phyloP scores from a whole-genome alignment of 2,888 invertebrate species.

The Drosophila demipolita region DNA sequence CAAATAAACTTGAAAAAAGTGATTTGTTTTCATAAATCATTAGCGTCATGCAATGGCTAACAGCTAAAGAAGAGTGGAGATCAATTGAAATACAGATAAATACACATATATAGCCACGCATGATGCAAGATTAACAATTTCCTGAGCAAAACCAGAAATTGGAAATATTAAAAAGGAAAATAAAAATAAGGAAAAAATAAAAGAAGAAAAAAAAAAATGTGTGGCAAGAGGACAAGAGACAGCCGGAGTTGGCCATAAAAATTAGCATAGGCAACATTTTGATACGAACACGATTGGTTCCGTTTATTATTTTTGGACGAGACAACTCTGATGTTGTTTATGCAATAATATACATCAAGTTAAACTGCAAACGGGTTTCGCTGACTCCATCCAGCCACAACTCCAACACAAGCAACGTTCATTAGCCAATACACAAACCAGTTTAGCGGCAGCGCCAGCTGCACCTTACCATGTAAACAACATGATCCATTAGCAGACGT shows the following conservation, averaged over 20 bases:
- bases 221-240: slow-evolving; percentile 68
- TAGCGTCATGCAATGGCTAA: slow-evolving; percentile 62
- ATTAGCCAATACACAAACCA: slow-evolving; percentile 69
- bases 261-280: slow-evolving; percentile 67
- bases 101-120: slow-evolving; percentile 8
- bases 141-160: slow-evolving; percentile 28
- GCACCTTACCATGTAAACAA: slow-evolving; percentile 62
- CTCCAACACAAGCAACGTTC: slow-evolving; percentile 21
- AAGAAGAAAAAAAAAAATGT: slow-evolving; percentile 46
- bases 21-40: slow-evolving; percentile 45
- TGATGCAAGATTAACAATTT: slow-evolving; percentile 46
- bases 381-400: slow-evolving; percentile 18
- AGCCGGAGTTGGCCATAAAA: slow-evolving; percentile 57
- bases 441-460: slow-evolving; percentile 34
- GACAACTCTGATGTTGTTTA: slow-evolving; percentile 57
- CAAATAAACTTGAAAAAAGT: slow-evolving; percentile 62
- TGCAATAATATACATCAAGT: slow-evolving; percentile 70
- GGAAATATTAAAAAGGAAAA: slow-evolving; percentile 16
- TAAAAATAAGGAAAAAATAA: slow-evolving; percentile 12
- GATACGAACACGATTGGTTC: slow-evolving; percentile 54
- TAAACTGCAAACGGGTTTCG: slow-evolving; percentile 64
- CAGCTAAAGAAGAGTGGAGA: neutral
- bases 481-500: slow-evolving; percentile 50
- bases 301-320: slow-evolving; percentile 61
- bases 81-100: slow-evolving; percentile 4